A percentile compares a stretch with the other conserved stretches of the same genome.
phyloP scores from a whole-genome alignment of 2,888 invertebrate species.

The Omphaloscelis lunosa region DNA sequence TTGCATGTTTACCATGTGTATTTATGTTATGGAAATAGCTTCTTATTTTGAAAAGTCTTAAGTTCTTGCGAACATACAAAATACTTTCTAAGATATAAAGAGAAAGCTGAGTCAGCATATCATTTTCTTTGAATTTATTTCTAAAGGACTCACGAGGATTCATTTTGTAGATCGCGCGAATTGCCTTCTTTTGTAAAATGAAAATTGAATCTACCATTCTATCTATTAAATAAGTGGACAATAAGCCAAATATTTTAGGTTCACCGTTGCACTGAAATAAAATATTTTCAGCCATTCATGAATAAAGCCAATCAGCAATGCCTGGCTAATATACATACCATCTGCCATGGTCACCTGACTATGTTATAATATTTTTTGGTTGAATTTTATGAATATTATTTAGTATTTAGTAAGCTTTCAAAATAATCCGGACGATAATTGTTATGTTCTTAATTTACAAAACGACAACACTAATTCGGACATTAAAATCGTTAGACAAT shows the following conservation, averaged over 20 bases:
- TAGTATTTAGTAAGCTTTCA: not conserved
- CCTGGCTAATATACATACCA: not conserved
- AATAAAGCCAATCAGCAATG: constrained; percentile 46
- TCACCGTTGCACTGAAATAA: constrained; percentile 16
- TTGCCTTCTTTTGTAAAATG: too few species aligned
- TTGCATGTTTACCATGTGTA: too few species aligned
- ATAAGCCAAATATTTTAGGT: constrained; percentile 15
- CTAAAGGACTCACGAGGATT: too few species aligned
- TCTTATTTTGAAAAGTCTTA: too few species aligned
- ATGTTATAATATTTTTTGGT: not conserved
- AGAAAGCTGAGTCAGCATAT: too few species aligned
- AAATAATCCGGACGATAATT: constrained; percentile 18
- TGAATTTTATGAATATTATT: constrained; percentile 13
- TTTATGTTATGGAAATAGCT: too few species aligned
- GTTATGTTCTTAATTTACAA: constrained; percentile 18
- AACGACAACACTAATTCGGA: constrained; percentile 25
- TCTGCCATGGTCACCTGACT: too few species aligned
- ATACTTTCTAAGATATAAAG: too few species aligned
- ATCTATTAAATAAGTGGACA: not conserved
- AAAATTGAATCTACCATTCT: too few species aligned
- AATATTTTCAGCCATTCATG: constrained; percentile 24
- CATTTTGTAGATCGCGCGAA: too few species aligned
- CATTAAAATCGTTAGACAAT: constrained; percentile 33
- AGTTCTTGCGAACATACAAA: too few species aligned
- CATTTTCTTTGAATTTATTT: too few species aligned